Base-by-base conservation (phyloP, 2,888 invertebrate species). In the Polyommatus iphigenia region DNA sequence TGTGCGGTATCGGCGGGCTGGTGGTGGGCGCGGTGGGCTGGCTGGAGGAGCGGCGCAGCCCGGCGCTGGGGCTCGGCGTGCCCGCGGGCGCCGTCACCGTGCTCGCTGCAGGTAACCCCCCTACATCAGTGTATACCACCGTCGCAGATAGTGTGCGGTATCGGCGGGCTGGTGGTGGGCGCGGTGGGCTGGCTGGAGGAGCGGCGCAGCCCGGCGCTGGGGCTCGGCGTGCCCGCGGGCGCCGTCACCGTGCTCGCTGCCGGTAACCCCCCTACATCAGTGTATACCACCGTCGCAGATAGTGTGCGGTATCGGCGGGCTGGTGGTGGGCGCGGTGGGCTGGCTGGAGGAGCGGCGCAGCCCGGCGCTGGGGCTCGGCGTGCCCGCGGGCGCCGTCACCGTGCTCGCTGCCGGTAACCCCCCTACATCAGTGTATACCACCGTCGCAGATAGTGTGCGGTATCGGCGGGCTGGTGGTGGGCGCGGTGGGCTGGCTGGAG, bases 121-220 rank as follows among this genome's bases (percentile, higher is more conserved):
- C 6, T 57, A 57, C 57, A 57, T 18, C 18, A 57, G 57, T 57
- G 57, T 57, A 57, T n/a, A 1, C 41, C 1, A 8, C 41, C 57
- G 62, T 62, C 15, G 8, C 86, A 95, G 95, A 95, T 95, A 78
- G 95, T 95, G 0, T 95, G 95, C 83, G 95, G 95, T 0, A 95
- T 95, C 54, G 94, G 94, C 0, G 95, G 95, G 0, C 81, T 95
- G 83, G 95, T 95, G 13, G 93, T 95, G 80, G 95, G 95, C 0
- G 95, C 95, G 0, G 95, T 95, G 0, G 95, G 95, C 0, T 95
- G 95, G 89, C 85, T 95, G 76, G 95, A 95, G 80, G 95, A 95
- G 83, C 87, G 92, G 73, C 88, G 94, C 78, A 91, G 92, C 75
- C 90, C 92, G 2, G 94, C 91, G 18, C 85, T 95, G 4, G 95